Evolutionary conservation across 53 echinoderm and acorn worm species (phyloP), one percentile per base, ranked within the genome.

Genomic region (Pentamera pediparva): DNA sequence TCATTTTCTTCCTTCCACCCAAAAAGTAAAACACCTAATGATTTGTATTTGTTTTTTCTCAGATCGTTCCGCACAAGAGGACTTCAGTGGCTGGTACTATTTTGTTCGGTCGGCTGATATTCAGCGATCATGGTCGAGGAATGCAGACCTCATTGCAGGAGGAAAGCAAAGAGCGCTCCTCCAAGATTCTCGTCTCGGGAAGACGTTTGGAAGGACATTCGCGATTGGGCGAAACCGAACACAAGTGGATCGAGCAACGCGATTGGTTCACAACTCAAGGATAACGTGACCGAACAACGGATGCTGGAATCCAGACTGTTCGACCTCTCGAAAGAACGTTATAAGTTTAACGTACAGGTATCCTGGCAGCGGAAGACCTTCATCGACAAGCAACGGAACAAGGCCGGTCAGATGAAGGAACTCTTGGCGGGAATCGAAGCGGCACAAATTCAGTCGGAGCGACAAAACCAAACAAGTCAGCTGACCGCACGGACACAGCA

Each of bases 311-410:
- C 83, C 19, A 69, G 90, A 12, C 79, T 98, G 10, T 67, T 91
- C 56, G 98, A 98, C 61, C 75, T 98, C 7, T 98, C 98, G 11
- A 98, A 86, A 59, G 98, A 98, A 69, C 54, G 98, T 22, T 91
- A 98, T 37, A 98, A 98, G 51, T 96, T 98, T 47, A 98, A 91
- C 31, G 86, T 92, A 11, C 98, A 98, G 56, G 89, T 98, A 32
- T 87, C 90, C 6, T 91, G 91, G 91, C 91, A 98, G 45, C 39
- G 98, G 56, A 98, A 98, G 76, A 89, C 91, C n/a, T 98, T 98
- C 45, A 31, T 98, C n/a, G 98, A 98, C 56, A 80, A 83, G 24
- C 98, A 98, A 56, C 82, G 76, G 65, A 74, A 75, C 24, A 98
- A 98, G 60, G 89, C 91, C 2, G 81, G 98, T 5, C 86, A 88